Evolutionary conservation across 2,888 invertebrate genomes (phyloP), one percentile per base, ranked within the genome.

Genomic region (Fragum whitleyi): DNA sequence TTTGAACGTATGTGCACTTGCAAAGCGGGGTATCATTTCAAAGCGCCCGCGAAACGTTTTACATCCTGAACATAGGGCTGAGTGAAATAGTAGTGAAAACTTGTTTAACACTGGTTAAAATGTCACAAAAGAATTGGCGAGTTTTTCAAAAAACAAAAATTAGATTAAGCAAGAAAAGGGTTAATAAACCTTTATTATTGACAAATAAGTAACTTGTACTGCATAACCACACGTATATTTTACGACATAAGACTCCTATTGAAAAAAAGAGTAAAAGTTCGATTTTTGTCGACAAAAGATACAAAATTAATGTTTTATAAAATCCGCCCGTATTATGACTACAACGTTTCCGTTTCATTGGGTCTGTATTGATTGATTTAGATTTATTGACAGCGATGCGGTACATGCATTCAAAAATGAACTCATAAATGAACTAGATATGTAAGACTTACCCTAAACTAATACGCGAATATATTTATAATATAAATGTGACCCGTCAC

Each of bases 221-320:
- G 47, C 47, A 14, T 47, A 47, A 47, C 47, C 14, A 5, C 16
- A 47, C 14, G 47, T 47, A 16, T 47, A 47, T 14, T 47, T 16
- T 19, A 9, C 14, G 14, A 47, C n/a, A 14, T 9, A 36, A 47
- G 47, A 47, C 47, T 14, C n/a, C 3, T n/a, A 47, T 47, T 9
- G 47, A 47, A 47, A 47, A 47, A 5, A n/a, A 47, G 14, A 47
- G 5, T 47, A 47, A 39, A n/a, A 47, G 7, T 47, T 47, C 47
- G 47, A 14, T n/a, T 47, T n/a, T 47, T 47, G 5, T 47, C 5
- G 7, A 57, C 5, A 57, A 57, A 57, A 57, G 57, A 57, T 57
- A 57, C 57, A 57, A 57, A 57, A 57, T 57, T 57, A 26, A 57
- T 57, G 57, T 26, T 57, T 26, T 61, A 14, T 1, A 61, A 61